Conservation (phyloP, 2,113 vertebrate genomes). For the Archilochus colubris region DNA sequence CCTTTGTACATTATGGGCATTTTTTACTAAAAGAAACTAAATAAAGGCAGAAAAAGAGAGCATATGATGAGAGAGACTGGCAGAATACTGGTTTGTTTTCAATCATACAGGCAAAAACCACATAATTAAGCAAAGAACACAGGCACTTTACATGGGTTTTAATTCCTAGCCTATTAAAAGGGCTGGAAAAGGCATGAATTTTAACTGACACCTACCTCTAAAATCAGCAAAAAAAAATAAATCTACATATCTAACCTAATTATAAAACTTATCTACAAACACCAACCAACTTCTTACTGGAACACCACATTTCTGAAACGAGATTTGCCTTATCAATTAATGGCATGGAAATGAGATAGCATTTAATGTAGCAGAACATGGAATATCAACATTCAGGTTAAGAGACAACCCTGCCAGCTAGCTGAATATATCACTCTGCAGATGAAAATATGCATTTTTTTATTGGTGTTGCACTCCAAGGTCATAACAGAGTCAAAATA, state of each 20-base stretch:
- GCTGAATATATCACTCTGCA: neutral
- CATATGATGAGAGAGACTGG: neutral
- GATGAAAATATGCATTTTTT: neutral
- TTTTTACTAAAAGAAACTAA: neutral
- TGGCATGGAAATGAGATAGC: neutral
- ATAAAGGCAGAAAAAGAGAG: neutral
- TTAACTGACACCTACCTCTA: neutral
- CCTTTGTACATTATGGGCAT: neutral
- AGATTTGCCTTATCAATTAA: neutral
- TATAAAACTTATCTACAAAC: neutral
- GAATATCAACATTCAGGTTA: neutral
- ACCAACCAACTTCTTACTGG: neutral
- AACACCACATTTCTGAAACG: neutral
- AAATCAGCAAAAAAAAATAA: neutral
- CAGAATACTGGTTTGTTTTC: neutral
- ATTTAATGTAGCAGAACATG: neutral
- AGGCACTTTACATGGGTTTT: rapidly evolving
- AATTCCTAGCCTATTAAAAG: neutral
- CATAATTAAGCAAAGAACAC: neutral
- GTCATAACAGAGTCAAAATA: conserved; percentile 11
- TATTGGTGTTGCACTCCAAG: neutral
- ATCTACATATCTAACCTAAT: neutral
- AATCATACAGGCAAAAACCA: neutral
- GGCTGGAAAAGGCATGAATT: neutral
- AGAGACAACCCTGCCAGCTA: neutral